These are phyloP conservation scores for Eurois occulta DNA, from an alignment of 2,888 invertebrate genomes.

Conservation along the genomic window DNA sequence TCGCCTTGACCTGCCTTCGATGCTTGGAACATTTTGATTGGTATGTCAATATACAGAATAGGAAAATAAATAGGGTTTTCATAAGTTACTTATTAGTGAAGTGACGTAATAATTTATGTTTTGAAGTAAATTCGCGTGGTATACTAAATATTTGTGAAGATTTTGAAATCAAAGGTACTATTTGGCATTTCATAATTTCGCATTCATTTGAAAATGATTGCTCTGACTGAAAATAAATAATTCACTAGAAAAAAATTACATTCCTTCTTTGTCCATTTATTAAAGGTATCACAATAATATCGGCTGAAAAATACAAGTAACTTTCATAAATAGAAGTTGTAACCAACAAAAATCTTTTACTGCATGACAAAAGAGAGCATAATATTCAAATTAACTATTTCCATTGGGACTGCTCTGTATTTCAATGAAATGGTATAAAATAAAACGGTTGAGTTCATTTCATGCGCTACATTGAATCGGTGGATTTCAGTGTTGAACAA, in stretches of 20 bases:
- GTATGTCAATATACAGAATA: slow-evolving; percentile 32
- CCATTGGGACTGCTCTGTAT: slow-evolving; percentile 28
- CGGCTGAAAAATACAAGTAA: neutral
- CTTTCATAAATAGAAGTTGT: neutral
- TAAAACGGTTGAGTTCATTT: slow-evolving; percentile 48
- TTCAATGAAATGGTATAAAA: slow-evolving; percentile 46
- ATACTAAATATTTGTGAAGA: neutral
- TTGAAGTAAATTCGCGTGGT: neutral
- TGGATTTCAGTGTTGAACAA: slow-evolving; percentile 43
- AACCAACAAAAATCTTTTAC: slow-evolving; percentile 10
- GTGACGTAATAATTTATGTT: neutral
- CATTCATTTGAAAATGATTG: neutral
- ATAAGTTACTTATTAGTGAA: neutral
- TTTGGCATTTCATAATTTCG: neutral
- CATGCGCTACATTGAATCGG: slow-evolving; percentile 45
- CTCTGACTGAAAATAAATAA: neutral
- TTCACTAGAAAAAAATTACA: neutral
- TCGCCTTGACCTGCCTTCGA: slow-evolving; percentile 43
- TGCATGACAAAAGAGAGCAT: slow-evolving; percentile 11
- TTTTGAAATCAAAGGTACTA: neutral
- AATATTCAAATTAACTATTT: slow-evolving; percentile 51
- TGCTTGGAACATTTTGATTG: slow-evolving; percentile 38
- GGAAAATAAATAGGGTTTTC: slow-evolving; percentile 9
- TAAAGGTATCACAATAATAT: neutral
- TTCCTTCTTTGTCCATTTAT: neutral